Evolutionary conservation across 1,140 invertebrate species (phyloP).

Genomic region (Drosophila biarmipes): DNA sequence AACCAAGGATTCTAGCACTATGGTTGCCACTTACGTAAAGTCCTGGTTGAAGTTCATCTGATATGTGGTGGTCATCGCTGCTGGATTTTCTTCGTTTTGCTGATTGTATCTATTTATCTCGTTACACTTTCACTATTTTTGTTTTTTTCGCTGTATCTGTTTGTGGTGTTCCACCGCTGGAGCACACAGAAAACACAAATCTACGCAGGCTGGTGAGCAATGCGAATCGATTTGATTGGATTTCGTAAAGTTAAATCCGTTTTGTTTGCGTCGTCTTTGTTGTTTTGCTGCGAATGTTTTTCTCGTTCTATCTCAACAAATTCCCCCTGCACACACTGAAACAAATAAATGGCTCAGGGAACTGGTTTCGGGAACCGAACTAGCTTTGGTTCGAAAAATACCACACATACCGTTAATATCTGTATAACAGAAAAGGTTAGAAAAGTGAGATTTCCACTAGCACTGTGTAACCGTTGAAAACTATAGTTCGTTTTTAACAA

Average conservation of each 20-base stretch:
- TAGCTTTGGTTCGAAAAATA: background rate
- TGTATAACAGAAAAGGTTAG: background rate
- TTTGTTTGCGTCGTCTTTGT: constrained; percentile 46
- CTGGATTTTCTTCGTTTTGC: constrained; percentile 26
- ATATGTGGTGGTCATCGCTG: constrained; percentile 70
- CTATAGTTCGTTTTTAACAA: too few relatives aligned
- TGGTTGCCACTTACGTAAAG: constrained; percentile 76
- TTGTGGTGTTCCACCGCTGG: constrained; percentile 22
- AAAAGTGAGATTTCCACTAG: background rate
- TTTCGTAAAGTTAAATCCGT: constrained; percentile 21
- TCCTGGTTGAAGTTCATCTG: constrained; percentile 84
- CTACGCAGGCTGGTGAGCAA: constrained; percentile 16
- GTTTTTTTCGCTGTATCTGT: constrained; percentile 11
- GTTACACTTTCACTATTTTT: constrained; percentile 66
- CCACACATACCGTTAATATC: background rate
- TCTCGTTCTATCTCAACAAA: constrained; percentile 50
- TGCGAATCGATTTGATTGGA: constrained; percentile 28
- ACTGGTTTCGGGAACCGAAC: constrained; percentile 9
- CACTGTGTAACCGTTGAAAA: too few relatives aligned
- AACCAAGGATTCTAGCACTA: constrained; percentile 47
- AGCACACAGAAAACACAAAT: constrained; percentile 24
- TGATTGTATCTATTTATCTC: constrained; percentile 40
- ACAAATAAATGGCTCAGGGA: background rate
- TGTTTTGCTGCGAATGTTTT: constrained; percentile 45
- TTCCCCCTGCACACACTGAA: constrained; percentile 21